Percentiles rank a stretch among this genome's conserved stretches.
phyloP scores from a whole-genome alignment of 2,113 vertebrate species.

The Ciconia stormi region DNA sequence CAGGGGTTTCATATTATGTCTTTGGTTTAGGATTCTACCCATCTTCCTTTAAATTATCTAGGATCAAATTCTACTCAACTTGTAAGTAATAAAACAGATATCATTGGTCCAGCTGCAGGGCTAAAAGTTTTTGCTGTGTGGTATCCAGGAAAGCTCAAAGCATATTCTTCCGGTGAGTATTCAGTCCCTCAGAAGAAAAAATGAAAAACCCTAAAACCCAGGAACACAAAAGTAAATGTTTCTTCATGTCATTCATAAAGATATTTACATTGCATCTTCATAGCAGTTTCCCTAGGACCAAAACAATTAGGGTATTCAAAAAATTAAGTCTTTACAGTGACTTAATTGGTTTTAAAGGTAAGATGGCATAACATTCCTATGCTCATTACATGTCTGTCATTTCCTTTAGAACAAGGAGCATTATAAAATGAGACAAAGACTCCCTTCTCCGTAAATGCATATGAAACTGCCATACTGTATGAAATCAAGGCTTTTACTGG shows the following conservation, averaged over 20 bases:
- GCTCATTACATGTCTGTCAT: not conserved
- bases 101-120: not conserved
- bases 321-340: slow-evolving; percentile 33
- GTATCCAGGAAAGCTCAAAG: not conserved
- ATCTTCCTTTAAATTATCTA: not conserved
- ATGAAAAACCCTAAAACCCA: not conserved
- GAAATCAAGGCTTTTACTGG: slow-evolving; percentile 3
- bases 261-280: not conserved
- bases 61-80: not conserved
- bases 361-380: not conserved
- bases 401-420: not conserved
- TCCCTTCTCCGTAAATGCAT: slow-evolving; percentile 14
- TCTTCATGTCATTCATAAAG: not conserved
- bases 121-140: not conserved
- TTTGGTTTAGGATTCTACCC: not conserved
- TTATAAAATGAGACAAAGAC: slow-evolving; percentile 14
- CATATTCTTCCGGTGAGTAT: not conserved
- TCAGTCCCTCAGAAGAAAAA: not conserved
- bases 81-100: not conserved
- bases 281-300: not conserved
- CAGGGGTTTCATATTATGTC: not conserved
- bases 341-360: slow-evolving; percentile 56
- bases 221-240: not conserved
- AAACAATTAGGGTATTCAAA: slow-evolving; percentile 20
- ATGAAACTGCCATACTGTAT: not conserved